A percentile compares a stretch with the other conserved stretches of the same genome.
Conservation (phyloP, 2,113 vertebrate genomes). For the Corythoichthys haematopterus region DNA sequence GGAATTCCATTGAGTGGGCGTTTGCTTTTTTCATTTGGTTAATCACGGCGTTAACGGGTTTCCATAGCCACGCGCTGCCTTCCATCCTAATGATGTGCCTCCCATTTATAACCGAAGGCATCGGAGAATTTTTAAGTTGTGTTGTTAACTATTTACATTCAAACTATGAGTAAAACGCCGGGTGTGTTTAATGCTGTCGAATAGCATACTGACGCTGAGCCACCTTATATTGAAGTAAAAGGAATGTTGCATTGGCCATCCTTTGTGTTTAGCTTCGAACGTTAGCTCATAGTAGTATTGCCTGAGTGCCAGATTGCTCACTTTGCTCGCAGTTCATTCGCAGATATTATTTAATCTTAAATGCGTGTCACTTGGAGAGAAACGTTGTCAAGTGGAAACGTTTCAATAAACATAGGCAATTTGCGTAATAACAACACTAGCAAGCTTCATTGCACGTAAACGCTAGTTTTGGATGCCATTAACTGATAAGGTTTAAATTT, state of each 20-base stretch:
- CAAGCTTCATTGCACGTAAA: neutral
- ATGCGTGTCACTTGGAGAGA: neutral
- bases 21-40: neutral
- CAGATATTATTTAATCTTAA: neutral
- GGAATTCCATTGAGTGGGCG: rapidly evolving
- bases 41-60: constrained; percentile 13
- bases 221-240: neutral
- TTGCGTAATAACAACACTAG: neutral
- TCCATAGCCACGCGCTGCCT: constrained; percentile 55
- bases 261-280: neutral
- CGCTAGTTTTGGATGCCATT: neutral
- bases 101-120: constrained; percentile 29
- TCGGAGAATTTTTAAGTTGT: constrained; percentile 1
- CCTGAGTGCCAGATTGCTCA: neutral
- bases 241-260: neutral
- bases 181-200: neutral
- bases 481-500: neutral
- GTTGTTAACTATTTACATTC: neutral
- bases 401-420: neutral
- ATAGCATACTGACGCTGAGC: neutral
- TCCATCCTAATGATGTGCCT: constrained; percentile 10
- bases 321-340: neutral
- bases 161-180: neutral
- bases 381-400: neutral
- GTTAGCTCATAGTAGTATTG: neutral